Evolutionary conservation across 2,113 vertebrate species (phyloP).

Genomic region (Hepsetus odoe): DNA sequence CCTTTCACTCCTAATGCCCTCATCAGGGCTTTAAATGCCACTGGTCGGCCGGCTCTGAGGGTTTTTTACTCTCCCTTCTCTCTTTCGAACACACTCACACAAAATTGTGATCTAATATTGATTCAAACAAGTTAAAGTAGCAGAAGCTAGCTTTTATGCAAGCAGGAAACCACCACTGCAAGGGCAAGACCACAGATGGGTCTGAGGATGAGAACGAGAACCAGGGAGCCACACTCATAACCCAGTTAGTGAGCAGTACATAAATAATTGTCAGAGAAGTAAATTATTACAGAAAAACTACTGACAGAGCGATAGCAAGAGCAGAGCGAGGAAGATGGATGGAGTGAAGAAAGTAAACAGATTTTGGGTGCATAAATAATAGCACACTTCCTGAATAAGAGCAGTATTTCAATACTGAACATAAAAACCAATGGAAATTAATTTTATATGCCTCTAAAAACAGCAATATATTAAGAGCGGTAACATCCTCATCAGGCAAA

Average conservation of each 20-base stretch:
- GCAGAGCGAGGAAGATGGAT: neutral
- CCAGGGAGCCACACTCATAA: neutral
- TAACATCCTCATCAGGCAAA: neutral
- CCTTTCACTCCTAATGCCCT: slow-evolving; percentile 32
- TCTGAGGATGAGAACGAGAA: neutral
- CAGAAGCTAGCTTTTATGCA: no score
- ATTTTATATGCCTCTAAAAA: slow-evolving; percentile 15
- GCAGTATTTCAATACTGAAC: slow-evolving; percentile 9
- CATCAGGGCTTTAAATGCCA: slow-evolving; percentile 59
- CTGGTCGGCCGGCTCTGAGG: slow-evolving; percentile 1
- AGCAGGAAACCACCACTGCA: no score
- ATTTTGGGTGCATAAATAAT: neutral
- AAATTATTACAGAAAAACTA: neutral
- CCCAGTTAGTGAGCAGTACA: slow-evolving; percentile 2
- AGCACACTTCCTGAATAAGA: neutral
- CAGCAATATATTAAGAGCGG: neutral
- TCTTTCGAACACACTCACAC: no score
- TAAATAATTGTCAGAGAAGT: neutral
- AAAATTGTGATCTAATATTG: no score
- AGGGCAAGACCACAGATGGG: neutral
- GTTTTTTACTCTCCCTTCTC: neutral
- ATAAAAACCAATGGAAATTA: neutral
- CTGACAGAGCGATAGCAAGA: neutral
- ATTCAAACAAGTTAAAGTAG: no score
- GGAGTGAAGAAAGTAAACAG: neutral